These are phyloP conservation scores for Melanotaenia duboulayi DNA, from an alignment of 2,113 vertebrate species.

Conservation along the genomic window DNA sequence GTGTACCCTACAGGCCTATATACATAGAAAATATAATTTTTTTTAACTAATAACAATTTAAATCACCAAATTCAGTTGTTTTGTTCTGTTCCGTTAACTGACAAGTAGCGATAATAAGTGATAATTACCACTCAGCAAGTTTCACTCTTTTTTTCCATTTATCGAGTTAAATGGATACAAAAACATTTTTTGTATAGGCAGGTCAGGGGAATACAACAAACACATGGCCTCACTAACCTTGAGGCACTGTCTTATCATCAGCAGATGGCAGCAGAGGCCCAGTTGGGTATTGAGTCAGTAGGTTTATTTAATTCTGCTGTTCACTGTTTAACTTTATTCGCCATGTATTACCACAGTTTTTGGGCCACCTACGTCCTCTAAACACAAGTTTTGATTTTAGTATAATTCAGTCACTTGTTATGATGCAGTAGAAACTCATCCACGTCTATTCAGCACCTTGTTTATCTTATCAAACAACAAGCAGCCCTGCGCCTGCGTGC, in stretches of 20 bases:
- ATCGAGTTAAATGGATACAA: too few relatives aligned
- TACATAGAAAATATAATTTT: too few relatives aligned
- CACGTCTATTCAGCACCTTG: fast-evolving
- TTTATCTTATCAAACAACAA: conserved; percentile 50
- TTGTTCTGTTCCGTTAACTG: too few relatives aligned
- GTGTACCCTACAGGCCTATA: too few relatives aligned
- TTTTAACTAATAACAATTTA: too few relatives aligned
- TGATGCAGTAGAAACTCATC: background rate
- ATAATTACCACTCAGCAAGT: too few relatives aligned
- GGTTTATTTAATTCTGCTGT: background rate
- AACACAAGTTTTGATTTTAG: background rate
- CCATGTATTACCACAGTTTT: background rate
- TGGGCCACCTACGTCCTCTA: background rate
- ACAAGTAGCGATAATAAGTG: too few relatives aligned
- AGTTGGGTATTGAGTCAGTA: background rate
- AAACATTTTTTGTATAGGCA: too few relatives aligned
- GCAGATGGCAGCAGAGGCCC: conserved; percentile 44
- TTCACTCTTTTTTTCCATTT: too few relatives aligned
- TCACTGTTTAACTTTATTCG: background rate
- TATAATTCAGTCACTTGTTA: fast-evolving
- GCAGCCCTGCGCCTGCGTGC: background rate
- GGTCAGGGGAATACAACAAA: background rate
- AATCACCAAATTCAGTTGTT: too few relatives aligned
- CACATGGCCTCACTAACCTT: background rate
- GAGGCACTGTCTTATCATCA: background rate